phyloP scores from a whole-genome alignment of 1,140 invertebrate genomes.

The Orchestia grillus region DNA sequence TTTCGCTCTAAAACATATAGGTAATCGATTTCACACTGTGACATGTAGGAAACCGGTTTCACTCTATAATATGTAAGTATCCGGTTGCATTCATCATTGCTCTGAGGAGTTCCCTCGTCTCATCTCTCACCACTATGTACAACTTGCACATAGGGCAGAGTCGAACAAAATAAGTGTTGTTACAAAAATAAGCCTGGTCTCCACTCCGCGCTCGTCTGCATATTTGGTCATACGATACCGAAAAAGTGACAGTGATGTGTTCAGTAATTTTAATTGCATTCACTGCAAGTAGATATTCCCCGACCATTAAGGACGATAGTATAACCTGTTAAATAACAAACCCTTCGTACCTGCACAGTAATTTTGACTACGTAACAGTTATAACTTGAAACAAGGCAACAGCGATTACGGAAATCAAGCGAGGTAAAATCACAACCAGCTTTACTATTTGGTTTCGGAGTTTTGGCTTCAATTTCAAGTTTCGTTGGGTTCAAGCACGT shows the following conservation, averaged over 20 bases:
- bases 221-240: too few species aligned
- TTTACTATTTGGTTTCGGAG: background rate
- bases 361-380: background rate
- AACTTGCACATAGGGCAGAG: too few species aligned
- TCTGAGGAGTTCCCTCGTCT: too few species aligned
- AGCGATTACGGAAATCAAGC: background rate
- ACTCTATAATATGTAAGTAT: too few species aligned
- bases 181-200: too few species aligned
- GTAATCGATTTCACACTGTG: too few species aligned
- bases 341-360: background rate
- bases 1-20: too few species aligned
- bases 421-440: background rate
- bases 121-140: too few species aligned
- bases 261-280: background rate
- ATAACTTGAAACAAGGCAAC: background rate
- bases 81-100: too few species aligned
- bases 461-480: background rate
- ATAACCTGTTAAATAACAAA: background rate
- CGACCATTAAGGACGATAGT: background rate
- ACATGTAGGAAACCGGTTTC: too few species aligned
- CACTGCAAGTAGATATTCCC: background rate
- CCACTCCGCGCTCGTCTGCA: too few species aligned
- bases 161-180: too few species aligned
- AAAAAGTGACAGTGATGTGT: background rate
- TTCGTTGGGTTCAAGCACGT: constrained; percentile 28